These are phyloP conservation scores for Erebia epiphron DNA, from an alignment of 2,888 invertebrate genomes.

Conservation along the genomic window DNA sequence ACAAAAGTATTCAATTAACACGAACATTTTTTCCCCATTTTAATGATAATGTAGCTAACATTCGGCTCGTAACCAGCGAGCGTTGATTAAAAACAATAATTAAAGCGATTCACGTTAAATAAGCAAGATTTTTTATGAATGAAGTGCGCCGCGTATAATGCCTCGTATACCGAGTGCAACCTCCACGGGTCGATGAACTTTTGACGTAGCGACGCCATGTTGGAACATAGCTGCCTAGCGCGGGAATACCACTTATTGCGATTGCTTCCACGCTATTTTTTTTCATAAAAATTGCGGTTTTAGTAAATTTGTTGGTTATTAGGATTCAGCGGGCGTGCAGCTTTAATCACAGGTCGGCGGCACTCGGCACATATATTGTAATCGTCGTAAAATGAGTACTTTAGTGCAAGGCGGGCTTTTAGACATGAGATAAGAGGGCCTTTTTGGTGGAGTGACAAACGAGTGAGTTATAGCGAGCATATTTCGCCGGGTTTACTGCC, in stretches of 20 bases:
- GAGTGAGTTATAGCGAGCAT: slow-evolving; percentile 19
- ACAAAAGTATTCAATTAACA: slow-evolving; percentile 23
- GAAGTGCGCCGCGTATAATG: slow-evolving; percentile 41
- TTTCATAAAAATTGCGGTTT: slow-evolving; percentile 50
- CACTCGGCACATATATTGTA: slow-evolving; percentile 30
- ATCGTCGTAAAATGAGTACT: slow-evolving; percentile 33
- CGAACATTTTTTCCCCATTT: slow-evolving; percentile 21
- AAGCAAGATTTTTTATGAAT: slow-evolving; percentile 46
- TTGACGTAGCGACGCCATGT: slow-evolving; percentile 43
- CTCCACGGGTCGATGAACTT: slow-evolving; percentile 45
- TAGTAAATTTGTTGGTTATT: slow-evolving; percentile 46
- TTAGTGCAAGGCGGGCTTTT: slow-evolving; percentile 22
- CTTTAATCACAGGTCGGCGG: slow-evolving; percentile 26
- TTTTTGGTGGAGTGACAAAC: slow-evolving; percentile 23
- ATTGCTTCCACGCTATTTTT: slow-evolving; percentile 64
- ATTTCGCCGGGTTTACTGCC: slow-evolving; percentile 32
- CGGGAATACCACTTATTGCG: slow-evolving; percentile 68
- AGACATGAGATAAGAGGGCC: slow-evolving; percentile 19
- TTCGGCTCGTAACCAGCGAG: slow-evolving; percentile 22
- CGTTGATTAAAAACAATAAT: slow-evolving; percentile 34
- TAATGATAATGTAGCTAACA: slow-evolving; percentile 24
- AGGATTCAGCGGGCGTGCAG: slow-evolving; percentile 42
- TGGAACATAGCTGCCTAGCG: slow-evolving; percentile 56
- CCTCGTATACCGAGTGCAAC: slow-evolving; percentile 39
- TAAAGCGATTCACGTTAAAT: slow-evolving; percentile 29